Percentiles rank a stretch among this genome's conserved stretches.
phyloP scores from a whole-genome alignment of 2,113 vertebrate species.

The Oreotrochilus melanogaster region DNA sequence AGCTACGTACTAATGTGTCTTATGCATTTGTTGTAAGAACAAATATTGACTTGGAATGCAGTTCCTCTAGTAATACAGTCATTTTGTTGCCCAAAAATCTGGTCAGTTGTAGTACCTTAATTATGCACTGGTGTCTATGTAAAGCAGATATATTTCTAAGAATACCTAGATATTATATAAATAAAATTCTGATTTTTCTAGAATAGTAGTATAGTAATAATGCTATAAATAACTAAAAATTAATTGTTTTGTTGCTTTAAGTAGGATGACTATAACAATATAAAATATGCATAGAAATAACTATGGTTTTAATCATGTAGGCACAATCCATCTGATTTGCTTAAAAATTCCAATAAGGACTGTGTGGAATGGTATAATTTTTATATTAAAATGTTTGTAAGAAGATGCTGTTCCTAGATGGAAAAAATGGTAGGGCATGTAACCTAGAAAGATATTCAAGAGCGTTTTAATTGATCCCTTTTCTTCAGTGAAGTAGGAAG shows the following conservation, averaged over 20 bases:
- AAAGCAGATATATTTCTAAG: neutral
- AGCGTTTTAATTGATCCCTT: conserved; percentile 36
- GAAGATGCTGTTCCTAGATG: neutral
- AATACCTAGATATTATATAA: neutral
- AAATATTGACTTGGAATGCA: neutral
- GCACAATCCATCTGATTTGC: neutral
- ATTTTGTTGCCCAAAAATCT: neutral
- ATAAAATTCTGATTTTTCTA: neutral
- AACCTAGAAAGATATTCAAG: conserved; percentile 34
- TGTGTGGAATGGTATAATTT: neutral
- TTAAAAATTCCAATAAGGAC: neutral
- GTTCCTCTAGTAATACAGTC: neutral
- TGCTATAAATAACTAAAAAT: neutral
- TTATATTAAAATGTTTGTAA: neutral
- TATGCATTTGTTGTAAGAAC: neutral
- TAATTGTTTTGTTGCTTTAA: neutral
- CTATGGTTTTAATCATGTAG: neutral
- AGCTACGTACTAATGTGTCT: neutral
- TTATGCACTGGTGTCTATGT: neutral
- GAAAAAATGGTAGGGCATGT: neutral
- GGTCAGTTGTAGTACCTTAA: neutral
- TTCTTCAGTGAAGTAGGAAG: conserved; percentile 41
- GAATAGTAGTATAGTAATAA: neutral
- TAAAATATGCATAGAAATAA: neutral
- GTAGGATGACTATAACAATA: neutral